Evolutionary conservation across 2,797 vertebrate species (phyloP).

Genomic region (Poeciliopsis turneri): DNA sequence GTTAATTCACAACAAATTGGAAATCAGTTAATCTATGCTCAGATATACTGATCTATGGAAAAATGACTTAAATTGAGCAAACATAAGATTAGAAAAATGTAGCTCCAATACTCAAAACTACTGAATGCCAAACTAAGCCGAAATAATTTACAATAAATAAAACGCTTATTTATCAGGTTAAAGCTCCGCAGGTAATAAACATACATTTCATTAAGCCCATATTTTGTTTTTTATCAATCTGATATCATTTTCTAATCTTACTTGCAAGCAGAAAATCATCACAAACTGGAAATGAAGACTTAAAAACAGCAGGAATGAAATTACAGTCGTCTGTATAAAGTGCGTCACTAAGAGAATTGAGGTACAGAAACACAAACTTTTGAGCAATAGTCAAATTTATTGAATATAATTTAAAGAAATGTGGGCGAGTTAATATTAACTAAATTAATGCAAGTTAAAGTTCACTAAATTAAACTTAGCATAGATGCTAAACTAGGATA

Average conservation of each 20-base stretch:
- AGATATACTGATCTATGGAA: background rate
- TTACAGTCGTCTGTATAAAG: background rate
- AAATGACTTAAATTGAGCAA: background rate
- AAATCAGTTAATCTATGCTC: background rate
- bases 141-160: background rate
- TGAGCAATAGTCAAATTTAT: background rate
- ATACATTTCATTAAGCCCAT: background rate
- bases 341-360: background rate
- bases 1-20: background rate
- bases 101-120: background rate
- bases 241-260: background rate
- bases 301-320: background rate
- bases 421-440: background rate
- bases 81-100: background rate
- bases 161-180: background rate
- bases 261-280: background rate
- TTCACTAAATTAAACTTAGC: background rate
- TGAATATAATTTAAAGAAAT: background rate
- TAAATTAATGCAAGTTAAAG: background rate
- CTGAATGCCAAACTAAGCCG: background rate
- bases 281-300: background rate
- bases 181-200: background rate
- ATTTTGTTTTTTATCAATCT: background rate
- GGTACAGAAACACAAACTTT: background rate
- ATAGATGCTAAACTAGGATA: background rate